These are phyloP conservation scores for Phalacrocorax pelagicus DNA, from an alignment of 2,113 vertebrate species.

Conservation along the genomic window DNA sequence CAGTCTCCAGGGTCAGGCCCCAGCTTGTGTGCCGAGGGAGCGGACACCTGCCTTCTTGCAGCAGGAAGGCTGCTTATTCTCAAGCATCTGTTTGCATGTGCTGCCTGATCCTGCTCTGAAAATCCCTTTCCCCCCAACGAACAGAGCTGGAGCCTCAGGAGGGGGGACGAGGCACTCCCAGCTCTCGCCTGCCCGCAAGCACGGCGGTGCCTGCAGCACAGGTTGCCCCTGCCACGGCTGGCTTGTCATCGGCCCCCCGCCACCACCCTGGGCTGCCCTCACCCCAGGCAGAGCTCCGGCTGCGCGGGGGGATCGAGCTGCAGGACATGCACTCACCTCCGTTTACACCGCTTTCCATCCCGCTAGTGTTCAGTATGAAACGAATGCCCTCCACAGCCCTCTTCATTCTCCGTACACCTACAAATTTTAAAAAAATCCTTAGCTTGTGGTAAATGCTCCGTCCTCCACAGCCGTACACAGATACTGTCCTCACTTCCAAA, in stretches of 20 bases:
- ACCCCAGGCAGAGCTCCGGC: not conserved
- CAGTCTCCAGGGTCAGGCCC: not conserved
- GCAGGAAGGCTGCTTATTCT: not conserved
- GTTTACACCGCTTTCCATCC: not conserved
- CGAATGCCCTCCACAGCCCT: not conserved
- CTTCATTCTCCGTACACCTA: not conserved
- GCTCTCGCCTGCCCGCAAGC: not conserved
- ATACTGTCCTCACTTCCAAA: not conserved
- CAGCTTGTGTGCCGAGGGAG: not conserved
- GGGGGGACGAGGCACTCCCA: not conserved
- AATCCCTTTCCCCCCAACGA: not conserved
- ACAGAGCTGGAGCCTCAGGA: not conserved
- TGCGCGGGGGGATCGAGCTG: not conserved
- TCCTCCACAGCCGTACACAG: not conserved
- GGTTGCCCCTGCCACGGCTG: not conserved
- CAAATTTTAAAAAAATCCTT: not conserved
- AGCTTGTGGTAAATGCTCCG: not conserved
- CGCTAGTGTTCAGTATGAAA: not conserved
- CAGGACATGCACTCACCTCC: fast-evolving
- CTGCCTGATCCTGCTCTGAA: not conserved
- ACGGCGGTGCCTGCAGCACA: not conserved
- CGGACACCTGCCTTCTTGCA: not conserved
- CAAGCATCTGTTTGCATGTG: not conserved
- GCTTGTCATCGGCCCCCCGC: not conserved
- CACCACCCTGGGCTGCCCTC: fast-evolving